phyloP scores from a whole-genome alignment of 1,140 invertebrate genomes.

The Conus ventricosus region DNA sequence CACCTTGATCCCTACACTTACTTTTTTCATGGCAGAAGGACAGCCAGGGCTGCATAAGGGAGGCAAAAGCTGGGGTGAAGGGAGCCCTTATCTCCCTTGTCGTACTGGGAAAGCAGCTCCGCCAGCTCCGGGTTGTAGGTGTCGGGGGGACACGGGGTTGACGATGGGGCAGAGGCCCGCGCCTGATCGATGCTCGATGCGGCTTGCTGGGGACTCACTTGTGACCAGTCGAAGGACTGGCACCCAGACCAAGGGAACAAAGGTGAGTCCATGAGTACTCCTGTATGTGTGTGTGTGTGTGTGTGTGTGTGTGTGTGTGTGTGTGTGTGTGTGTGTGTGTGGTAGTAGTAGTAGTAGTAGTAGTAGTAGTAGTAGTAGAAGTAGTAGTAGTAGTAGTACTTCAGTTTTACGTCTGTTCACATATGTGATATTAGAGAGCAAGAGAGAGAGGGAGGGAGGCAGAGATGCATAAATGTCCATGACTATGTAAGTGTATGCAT shows the following conservation, averaged over 20 bases:
- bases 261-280: too few relatives aligned
- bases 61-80: constrained; percentile 54
- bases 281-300: too few relatives aligned
- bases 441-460: too few relatives aligned
- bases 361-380: too few relatives aligned
- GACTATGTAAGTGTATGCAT: too few relatives aligned
- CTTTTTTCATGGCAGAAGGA: constrained; percentile 55
- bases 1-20: constrained; percentile 20
- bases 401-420: too few relatives aligned
- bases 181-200: background rate
- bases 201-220: constrained; percentile 11
- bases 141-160: constrained; percentile 25
- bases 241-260: constrained; percentile 6
- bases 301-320: too few relatives aligned
- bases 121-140: constrained; percentile 32
- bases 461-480: too few relatives aligned
- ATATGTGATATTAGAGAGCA: too few relatives aligned
- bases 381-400: too few relatives aligned
- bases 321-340: too few relatives aligned
- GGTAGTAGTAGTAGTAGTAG: too few relatives aligned
- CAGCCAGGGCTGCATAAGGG: constrained; percentile 55
- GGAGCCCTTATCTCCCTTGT: constrained; percentile 58
- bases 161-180: background rate
- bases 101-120: constrained; percentile 51
- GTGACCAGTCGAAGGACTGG: constrained; percentile 39